These are phyloP conservation scores for Hypselothyrea guttata DNA, from an alignment of 2,888 invertebrate genomes.

Conservation along the genomic window DNA sequence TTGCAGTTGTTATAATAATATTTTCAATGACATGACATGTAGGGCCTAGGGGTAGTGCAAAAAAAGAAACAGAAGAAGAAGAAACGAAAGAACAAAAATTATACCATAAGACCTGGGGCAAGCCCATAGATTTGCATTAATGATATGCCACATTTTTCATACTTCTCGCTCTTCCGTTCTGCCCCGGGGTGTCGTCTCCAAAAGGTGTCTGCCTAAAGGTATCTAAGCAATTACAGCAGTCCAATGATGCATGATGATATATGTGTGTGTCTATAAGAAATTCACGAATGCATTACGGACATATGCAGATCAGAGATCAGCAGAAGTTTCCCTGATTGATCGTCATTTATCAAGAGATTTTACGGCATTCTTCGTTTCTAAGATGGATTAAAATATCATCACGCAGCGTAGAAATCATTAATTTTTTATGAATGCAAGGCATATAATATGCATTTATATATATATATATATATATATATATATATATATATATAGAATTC, in stretches of 20 bases:
- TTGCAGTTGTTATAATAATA: conserved; percentile 70
- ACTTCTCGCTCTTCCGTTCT: background rate
- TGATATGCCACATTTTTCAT: conserved; percentile 57
- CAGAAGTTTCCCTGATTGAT: conserved; percentile 41
- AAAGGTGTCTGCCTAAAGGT: conserved; percentile 22
- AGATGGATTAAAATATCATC: no score
- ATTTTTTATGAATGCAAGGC: no score
- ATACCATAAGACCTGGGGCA: conserved; percentile 17
- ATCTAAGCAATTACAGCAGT: conserved; percentile 43
- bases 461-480: no score
- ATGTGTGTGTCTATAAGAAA: background rate
- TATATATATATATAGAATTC: no score
- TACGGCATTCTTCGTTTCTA: background rate
- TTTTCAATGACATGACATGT: conserved; percentile 67
- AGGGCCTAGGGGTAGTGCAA: conserved; percentile 51
- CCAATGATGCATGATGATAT: conserved; percentile 40
- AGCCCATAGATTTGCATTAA: conserved; percentile 68
- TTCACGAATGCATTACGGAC: conserved; percentile 17
- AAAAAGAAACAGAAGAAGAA: conserved; percentile 20
- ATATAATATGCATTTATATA: no score
- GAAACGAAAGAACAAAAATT: conserved; percentile 13
- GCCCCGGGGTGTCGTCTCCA: background rate
- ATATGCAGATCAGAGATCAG: conserved; percentile 34
- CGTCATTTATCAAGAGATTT: conserved; percentile 8
- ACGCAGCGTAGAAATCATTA: conserved; percentile 1